Percentiles rank a stretch among this genome's conserved stretches.
Conservation (phyloP, 2,888 invertebrate genomes). For the Laspeyria flexula region DNA sequence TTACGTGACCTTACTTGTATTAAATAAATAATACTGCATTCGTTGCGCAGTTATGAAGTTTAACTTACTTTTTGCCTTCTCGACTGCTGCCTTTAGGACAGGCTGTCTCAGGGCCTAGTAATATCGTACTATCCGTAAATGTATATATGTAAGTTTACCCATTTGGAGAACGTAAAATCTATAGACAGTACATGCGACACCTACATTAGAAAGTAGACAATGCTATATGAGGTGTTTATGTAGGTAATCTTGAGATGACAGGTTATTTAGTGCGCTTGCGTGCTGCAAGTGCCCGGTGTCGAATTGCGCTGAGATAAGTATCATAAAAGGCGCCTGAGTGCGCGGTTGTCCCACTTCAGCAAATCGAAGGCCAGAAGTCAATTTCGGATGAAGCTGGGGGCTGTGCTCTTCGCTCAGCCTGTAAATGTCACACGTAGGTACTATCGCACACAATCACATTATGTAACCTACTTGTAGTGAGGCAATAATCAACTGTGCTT, state of each 20-base stretch:
- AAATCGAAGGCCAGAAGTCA: conserved; percentile 72
- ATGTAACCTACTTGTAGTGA: conserved; percentile 55
- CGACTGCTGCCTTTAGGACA: no score
- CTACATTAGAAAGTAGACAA: conserved; percentile 47
- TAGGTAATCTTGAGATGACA: conserved; percentile 41
- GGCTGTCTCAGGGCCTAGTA: no score
- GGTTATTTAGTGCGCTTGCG: conserved; percentile 48
- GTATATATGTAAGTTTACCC: conserved; percentile 19
- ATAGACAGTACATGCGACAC: conserved; percentile 8
- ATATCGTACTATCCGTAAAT: no score
- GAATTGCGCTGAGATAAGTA: conserved; percentile 49
- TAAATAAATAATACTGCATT: background rate
- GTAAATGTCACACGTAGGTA: conserved; percentile 76
- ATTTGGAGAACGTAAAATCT: conserved; percentile 6
- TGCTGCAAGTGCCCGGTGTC: conserved; percentile 48
- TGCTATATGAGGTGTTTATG: conserved; percentile 30
- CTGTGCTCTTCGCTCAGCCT: conserved; percentile 59
- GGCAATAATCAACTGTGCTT: conserved; percentile 41
- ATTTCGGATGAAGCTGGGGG: conserved; percentile 70
- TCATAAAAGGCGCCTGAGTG: conserved; percentile 53
- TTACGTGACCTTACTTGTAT: conserved; percentile 3
- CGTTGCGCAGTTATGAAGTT: no score
- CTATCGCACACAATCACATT: conserved; percentile 63
- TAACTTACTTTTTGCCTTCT: no score
- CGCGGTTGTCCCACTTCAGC: conserved; percentile 65